Evolutionary conservation across 2,797 vertebrate genomes (phyloP).

Genomic region (Siniperca obscura): DNA sequence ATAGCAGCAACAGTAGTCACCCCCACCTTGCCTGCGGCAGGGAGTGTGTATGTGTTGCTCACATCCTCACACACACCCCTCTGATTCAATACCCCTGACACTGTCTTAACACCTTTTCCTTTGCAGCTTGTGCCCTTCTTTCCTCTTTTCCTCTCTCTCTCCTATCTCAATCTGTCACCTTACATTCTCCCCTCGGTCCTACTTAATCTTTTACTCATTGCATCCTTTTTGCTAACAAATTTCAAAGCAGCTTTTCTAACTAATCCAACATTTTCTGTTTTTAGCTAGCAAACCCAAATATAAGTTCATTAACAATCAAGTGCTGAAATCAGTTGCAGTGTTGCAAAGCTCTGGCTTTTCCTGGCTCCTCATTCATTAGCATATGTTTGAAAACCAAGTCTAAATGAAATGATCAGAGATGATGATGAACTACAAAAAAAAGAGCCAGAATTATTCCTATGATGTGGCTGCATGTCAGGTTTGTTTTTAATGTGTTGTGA

Average conservation of each 20-base stretch:
- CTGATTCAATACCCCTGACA: slow-evolving; percentile 60
- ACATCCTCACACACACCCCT: slow-evolving; percentile 37
- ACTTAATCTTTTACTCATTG: slow-evolving; percentile 55
- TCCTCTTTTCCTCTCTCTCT: slow-evolving; percentile 32
- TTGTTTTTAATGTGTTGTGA: slow-evolving; percentile 62
- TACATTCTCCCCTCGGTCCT: slow-evolving; percentile 53
- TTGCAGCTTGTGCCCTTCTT: slow-evolving; percentile 61
- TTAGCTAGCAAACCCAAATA: slow-evolving; percentile 46
- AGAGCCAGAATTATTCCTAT: slow-evolving; percentile 51
- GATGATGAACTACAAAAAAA: slow-evolving; percentile 68
- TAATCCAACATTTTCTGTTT: slow-evolving; percentile 60
- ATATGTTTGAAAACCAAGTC: slow-evolving; percentile 67
- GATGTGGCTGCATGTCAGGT: slow-evolving; percentile 50
- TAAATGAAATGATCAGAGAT: slow-evolving; percentile 70
- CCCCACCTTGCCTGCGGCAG: slow-evolving; percentile 51
- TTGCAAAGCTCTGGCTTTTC: slow-evolving; percentile 47
- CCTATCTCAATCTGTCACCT: slow-evolving; percentile 71
- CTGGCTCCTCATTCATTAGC: slow-evolving; percentile 61
- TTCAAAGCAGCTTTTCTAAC: slow-evolving; percentile 60
- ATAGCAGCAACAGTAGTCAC: slow-evolving; percentile 36
- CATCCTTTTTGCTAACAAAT: slow-evolving; percentile 52
- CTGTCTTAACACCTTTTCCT: slow-evolving; percentile 65
- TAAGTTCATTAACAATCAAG: slow-evolving; percentile 65
- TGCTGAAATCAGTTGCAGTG: slow-evolving; percentile 49
- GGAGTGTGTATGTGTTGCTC: slow-evolving; percentile 35